Evolutionary conservation across 2,888 invertebrate genomes (phyloP), one percentile per base, ranked within the genome.

Genomic region (Exocentrus adspersus): DNA sequence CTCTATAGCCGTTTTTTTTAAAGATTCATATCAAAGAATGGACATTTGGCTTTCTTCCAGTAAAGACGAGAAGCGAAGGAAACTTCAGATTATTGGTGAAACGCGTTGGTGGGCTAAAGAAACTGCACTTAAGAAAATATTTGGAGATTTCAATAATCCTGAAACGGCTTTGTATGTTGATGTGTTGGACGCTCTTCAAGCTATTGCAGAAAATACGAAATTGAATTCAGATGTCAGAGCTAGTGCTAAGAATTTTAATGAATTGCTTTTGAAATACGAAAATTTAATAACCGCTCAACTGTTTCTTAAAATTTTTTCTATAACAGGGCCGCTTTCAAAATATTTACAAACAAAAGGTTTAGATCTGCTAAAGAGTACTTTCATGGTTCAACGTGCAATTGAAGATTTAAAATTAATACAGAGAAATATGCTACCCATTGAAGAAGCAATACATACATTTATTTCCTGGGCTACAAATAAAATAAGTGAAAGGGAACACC

Each of bases 21-120:
- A 28, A 45, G 56, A 56, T 16, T 45, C 56, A 4, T 28, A 56
- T 56, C 17, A 56, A 43, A 17, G 56, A n/a, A 45, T 56, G 56
- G 56, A 43, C 14, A 56, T 43, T 21, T 45, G 41, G n/a, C n/a
- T n/a, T n/a, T n/a, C n/a, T n/a, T n/a, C n/a, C n/a, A n/a, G n/a
- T n/a, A n/a, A n/a, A n/a, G n/a, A n/a, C n/a, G n/a, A n/a, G 42
- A 16, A 42, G n/a, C 14, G 14, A 42, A 3, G 14, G 42, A 12
- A n/a, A n/a, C n/a, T n/a, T n/a, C n/a, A n/a, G n/a, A n/a, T 42
- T 10, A 42, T 42, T 16, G 42, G 42, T 14, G 42, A 42, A 16
- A 42, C 42, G 14, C n/a, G 42, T 14, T 42, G 42, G 42, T 42
- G 42, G 42, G 42, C 42, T 5, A 42, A 42, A 42, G 42, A 42